Conservation (phyloP, 1,140 invertebrate species). For the Heliconius eleuchia region DNA sequence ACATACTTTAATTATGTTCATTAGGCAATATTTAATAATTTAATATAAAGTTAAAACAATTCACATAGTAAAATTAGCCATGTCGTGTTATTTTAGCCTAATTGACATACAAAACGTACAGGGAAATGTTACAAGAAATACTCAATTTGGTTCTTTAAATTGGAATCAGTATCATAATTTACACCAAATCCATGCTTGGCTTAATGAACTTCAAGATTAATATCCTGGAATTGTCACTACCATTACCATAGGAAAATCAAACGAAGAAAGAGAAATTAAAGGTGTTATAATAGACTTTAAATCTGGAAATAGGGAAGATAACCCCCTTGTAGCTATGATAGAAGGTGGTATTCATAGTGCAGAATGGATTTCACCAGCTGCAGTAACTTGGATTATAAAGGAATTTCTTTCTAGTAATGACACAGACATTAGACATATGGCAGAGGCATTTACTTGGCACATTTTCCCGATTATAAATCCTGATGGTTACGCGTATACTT, state of each 20-base stretch:
- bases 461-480: conserved; percentile 49
- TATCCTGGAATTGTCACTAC: conserved; percentile 43
- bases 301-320: conserved; percentile 29
- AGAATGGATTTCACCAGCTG: conserved; percentile 49
- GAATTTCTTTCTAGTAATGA: conserved; percentile 48
- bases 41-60: too few species aligned
- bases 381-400: conserved; percentile 49
- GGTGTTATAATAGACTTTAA: conserved; percentile 47
- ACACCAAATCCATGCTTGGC: conserved; percentile 76
- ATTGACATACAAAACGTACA: conserved; percentile 45
- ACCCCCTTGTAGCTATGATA: conserved; percentile 43
- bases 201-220: conserved; percentile 58
- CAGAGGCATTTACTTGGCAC: conserved; percentile 50
- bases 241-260: conserved; percentile 41
- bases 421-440: conserved; percentile 39
- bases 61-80: too few species aligned
- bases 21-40: too few species aligned
- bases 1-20: too few species aligned
- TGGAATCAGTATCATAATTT: conserved; percentile 77
- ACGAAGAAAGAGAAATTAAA: conserved; percentile 44
- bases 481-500: conserved; percentile 46
- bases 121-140: background rate
- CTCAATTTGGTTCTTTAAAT: conserved; percentile 22
- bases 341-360: conserved; percentile 49
- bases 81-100: conserved; percentile 40